Evolutionary conservation across 2,113 vertebrate genomes (phyloP).

Genomic region (Pongo pygmaeus): DNA sequence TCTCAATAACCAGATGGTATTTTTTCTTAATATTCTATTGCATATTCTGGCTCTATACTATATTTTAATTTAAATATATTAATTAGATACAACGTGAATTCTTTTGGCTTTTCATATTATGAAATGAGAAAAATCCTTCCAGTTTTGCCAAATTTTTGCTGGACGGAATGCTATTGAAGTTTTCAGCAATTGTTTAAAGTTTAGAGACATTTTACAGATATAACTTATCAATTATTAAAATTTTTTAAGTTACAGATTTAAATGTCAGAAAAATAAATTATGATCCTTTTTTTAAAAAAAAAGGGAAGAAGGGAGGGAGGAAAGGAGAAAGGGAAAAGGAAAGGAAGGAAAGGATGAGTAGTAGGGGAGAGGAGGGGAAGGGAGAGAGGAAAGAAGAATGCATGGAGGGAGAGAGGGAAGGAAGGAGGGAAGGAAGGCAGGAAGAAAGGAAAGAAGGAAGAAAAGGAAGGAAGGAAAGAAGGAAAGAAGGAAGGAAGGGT

Average conservation of each 20-base stretch:
- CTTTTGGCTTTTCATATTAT: neutral
- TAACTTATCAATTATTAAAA: neutral
- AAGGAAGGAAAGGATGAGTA: no score
- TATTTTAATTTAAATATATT: neutral
- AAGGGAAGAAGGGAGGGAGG: neutral
- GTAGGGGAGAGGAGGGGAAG: neutral
- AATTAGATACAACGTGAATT: neutral
- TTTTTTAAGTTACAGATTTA: neutral
- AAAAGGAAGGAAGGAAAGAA: accelerated
- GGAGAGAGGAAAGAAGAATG: neutral
- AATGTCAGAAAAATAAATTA: neutral
- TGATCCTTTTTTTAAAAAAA: neutral
- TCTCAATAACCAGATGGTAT: neutral
- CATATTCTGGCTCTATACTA: neutral
- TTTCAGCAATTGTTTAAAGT: neutral
- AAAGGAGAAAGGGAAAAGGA: neutral
- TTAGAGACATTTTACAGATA: neutral
- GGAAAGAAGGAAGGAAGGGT: no score
- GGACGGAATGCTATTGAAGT: no score
- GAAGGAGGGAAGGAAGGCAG: no score
- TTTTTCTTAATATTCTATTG: neutral
- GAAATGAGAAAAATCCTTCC: neutral
- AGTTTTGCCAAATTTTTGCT: neutral
- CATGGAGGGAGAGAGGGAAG: no score
- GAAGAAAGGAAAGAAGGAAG: accelerated